Evolutionary conservation across 2,888 invertebrate species (phyloP), one percentile per base, ranked within the genome.

Genomic region (Trileptium ribeirensis): DNA sequence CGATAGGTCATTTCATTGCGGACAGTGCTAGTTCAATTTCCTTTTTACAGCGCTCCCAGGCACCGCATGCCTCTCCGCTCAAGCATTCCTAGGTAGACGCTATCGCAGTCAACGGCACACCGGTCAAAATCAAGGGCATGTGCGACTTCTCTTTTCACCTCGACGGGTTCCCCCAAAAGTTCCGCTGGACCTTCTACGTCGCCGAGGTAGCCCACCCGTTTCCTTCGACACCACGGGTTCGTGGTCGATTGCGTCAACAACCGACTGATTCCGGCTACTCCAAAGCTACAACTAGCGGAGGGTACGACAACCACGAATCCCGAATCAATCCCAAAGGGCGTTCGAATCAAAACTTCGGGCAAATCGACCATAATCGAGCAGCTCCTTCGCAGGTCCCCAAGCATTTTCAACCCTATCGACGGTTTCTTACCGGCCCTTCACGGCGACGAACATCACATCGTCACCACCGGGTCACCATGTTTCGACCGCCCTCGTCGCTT

Each of bases 401-500:
- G 24, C 8, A 51, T 51, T 24, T 51, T 51, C 51, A 51, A 51
- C 8, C 51, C 51, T 24, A 51, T 51, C 51, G 51, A 51, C 51
- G 8, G 8, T 8, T 51, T 51, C 24, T 8, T 24, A 51, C 24
- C 51, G 51, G 51, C 51, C 24, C 51, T 51, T 51, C 51, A 51
- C 51, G 51, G 51, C 8, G 24, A 15, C 51, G 24, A 51, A 24
- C 51, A 51, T 24, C 74, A 70, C n/a, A 34, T 34, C 31, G 37
- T 70, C 8, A 70, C 74, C 15, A n/a, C n/a, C n/a, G n/a, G 74
- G 8, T 19, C 74, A 34, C 74, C 74, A 15, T 70, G 74, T 31
- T 70, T 70, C 37, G 37, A 36, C 37, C 74, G 74, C 19, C 74
- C 74, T 70, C 31, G 74, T 31, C 74, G 74, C 34, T n/a, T 70